phyloP scores from a whole-genome alignment of 2,797 vertebrate genomes.

The Pagetopsis macropterus region DNA sequence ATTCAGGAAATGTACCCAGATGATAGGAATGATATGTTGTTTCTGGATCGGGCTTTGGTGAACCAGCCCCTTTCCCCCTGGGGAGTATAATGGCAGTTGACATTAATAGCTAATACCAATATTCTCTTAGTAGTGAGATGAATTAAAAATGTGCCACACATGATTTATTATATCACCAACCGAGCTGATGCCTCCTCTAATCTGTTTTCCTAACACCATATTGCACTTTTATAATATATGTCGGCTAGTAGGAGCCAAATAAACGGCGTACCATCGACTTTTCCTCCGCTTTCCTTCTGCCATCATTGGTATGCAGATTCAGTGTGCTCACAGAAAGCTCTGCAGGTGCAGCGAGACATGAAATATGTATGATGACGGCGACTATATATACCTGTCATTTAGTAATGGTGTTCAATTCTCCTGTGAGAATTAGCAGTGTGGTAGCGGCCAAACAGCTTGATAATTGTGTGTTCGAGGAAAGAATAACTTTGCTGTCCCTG shows the following conservation, averaged over 20 bases:
- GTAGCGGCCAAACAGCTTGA: constrained; percentile 21
- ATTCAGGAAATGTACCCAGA: background rate
- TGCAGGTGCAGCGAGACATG: background rate
- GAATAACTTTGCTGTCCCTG: constrained; percentile 42
- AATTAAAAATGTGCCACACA: background rate
- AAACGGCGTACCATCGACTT: background rate
- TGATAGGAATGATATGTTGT: background rate
- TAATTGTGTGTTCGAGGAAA: constrained; percentile 29
- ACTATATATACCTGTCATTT: background rate
- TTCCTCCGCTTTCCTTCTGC: background rate
- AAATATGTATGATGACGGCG: background rate
- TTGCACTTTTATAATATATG: background rate
- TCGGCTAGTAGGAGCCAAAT: background rate
- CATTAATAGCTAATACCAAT: no score
- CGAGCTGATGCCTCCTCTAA: background rate
- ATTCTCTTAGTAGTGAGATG: no score
- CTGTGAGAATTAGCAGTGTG: background rate
- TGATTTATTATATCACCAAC: background rate
- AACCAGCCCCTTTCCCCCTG: no score
- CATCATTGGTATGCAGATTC: background rate
- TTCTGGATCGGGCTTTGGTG: no score
- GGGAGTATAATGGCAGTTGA: no score
- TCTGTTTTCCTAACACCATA: background rate
- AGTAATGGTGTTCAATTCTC: background rate
- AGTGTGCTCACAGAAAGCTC: background rate